Evolutionary conservation across 2,113 vertebrate genomes (phyloP).

Genomic region (Meles meles): DNA sequence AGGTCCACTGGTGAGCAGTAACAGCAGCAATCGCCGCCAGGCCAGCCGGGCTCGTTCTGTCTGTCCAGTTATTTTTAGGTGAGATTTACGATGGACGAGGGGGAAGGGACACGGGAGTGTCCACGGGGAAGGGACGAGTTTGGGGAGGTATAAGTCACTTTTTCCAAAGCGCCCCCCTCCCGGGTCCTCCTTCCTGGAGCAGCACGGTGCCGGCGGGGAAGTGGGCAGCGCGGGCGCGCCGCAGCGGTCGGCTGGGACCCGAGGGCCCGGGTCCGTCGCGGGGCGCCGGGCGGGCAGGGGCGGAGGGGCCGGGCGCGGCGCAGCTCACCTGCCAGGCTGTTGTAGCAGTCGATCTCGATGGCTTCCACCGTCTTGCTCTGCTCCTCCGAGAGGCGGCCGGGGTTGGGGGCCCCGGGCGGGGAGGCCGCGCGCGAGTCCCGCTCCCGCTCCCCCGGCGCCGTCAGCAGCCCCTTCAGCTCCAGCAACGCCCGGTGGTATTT

Average conservation of each 20-base stretch:
- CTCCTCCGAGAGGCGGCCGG: constrained; percentile 88
- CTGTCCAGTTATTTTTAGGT: constrained; percentile 25
- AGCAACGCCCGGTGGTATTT: constrained; percentile 97
- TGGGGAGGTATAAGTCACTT: constrained; percentile 55
- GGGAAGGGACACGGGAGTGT: background rate
- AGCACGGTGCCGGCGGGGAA: background rate
- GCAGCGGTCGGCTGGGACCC: background rate
- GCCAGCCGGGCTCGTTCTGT: background rate
- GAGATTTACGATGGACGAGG: background rate
- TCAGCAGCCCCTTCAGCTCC: constrained; percentile 94
- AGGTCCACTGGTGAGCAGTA: background rate
- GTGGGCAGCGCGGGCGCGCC: background rate
- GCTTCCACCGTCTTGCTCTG: constrained; percentile 93
- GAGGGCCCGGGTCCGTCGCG: background rate
- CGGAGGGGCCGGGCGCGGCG: background rate
- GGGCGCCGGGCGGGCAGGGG: background rate
- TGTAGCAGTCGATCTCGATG: constrained; percentile 98
- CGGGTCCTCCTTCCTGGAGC: background rate
- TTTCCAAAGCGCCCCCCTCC: background rate
- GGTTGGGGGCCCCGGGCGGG: constrained; percentile 76
- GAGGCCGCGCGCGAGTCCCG: constrained; percentile 79
- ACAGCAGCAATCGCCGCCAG: background rate
- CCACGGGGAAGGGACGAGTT: constrained; percentile 1
- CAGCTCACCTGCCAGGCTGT: constrained; percentile 94
- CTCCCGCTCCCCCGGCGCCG: constrained; percentile 83